Base-by-base conservation (phyloP, 2,113 vertebrate species). In the Myiozetetes cayanensis region DNA sequence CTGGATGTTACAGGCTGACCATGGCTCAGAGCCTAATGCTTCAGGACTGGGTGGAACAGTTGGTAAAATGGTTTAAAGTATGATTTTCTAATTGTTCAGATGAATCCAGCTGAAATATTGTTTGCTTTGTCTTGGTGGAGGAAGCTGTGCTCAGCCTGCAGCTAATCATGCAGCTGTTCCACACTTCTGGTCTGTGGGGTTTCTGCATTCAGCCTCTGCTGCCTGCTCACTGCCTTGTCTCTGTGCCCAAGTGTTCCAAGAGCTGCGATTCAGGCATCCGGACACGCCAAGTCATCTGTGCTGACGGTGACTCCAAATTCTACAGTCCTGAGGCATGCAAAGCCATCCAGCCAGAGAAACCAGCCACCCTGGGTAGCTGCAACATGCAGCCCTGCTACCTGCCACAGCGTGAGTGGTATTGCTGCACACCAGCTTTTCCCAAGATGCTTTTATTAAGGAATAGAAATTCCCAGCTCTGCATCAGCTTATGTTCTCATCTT, bases 231-330 rank as follows among this genome's bases (percentile, higher is more conserved):
- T 72, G 30, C 50, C 37, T 88, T 90, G 23, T 96, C 72, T 27
- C 24, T 85, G 78, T 89, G 19, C 70, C 56, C 43, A 95, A 99
- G 99, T 99, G 99, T 96, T 99, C 99, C 1, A 98, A 96, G 96
- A 99, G 99, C 97, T 99, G 99, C 44, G 80, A 77, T 68, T 98
- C 97, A 0, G 99, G 99, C 46, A 97, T 98, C 24, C 97, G 99
- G 85, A 99, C 98, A 19, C 98, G 99, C 9, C 99, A 98, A 95
- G 99, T 99, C 88, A 96, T 98, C 97, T 99, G 99, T 39, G 98
- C 99, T 12, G 96, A 98, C 3, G 77, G 86, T 2, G 97, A 98
- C 7, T 98, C 98, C 81, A 98, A 98, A 87, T 95, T 98, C 93
- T 98, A 98, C 93, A 95, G 96, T 37, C 97, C 97, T 31, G 97